These are phyloP conservation scores for Formica selysi DNA, from an alignment of 1,140 invertebrate species.

Conservation along the genomic window DNA sequence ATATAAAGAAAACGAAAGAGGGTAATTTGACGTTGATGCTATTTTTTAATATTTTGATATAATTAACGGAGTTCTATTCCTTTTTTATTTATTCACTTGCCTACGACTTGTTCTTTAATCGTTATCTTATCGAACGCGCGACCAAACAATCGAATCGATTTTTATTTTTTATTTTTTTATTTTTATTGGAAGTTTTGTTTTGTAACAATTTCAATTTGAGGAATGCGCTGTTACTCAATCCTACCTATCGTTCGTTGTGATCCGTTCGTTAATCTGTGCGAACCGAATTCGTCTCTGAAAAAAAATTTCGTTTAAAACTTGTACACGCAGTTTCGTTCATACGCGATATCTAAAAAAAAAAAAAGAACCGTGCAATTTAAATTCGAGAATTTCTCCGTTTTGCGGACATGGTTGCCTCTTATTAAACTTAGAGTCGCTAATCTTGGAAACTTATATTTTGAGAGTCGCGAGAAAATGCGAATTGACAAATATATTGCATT, in stretches of 20 bases:
- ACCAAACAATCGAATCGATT: conserved; percentile 28
- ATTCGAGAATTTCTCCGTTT: background rate
- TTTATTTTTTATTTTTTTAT: background rate
- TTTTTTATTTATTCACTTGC: background rate
- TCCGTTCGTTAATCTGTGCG: conserved; percentile 41
- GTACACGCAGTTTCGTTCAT: background rate
- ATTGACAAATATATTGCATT: background rate
- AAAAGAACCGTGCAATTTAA: background rate
- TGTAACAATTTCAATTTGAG: conserved; percentile 40
- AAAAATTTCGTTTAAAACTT: conserved; percentile 27
- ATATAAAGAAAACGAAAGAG: background rate
- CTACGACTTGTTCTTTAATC: background rate
- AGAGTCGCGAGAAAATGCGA: background rate
- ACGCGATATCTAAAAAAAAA: background rate
- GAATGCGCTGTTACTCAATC: conserved; percentile 27
- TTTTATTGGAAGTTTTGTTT: conserved; percentile 5
- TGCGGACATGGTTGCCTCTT: background rate
- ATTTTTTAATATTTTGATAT: conserved; percentile 16
- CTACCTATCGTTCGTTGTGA: conserved; percentile 22
- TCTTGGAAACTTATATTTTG: background rate
- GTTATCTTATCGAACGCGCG: conserved; percentile 1
- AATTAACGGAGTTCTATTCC: background rate
- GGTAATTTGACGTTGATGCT: background rate
- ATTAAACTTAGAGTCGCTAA: background rate
- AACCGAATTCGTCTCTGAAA: conserved; percentile 23